Evolutionary conservation across 2,888 invertebrate genomes (phyloP).

Genomic region (Polyploca ridens): DNA sequence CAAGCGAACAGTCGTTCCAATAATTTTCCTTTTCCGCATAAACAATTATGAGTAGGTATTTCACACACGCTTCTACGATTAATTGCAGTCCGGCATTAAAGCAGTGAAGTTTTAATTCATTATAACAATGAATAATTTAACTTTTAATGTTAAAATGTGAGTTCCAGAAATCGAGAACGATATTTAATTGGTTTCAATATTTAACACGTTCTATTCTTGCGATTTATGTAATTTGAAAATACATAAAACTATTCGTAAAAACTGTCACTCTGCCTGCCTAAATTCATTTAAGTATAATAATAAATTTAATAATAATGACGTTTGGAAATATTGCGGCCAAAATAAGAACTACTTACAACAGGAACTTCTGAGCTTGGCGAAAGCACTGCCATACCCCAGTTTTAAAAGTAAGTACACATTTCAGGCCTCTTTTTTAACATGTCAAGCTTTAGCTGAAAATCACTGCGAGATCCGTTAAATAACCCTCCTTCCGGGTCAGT

Average conservation of each 20-base stretch:
- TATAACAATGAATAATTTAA: background rate
- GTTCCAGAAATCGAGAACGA: background rate
- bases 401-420: background rate
- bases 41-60: constrained; percentile 2
- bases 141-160: background rate
- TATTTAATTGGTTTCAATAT: background rate
- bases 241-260: too few species aligned
- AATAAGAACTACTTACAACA: background rate
- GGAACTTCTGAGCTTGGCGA: background rate
- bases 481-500: too few species aligned
- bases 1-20: background rate
- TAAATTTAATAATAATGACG: too few species aligned
- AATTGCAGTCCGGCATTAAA: background rate
- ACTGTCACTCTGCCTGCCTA: too few species aligned
- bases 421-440: too few species aligned
- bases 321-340: background rate
- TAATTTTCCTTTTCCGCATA: constrained; percentile 6
- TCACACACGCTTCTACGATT: constrained; percentile 5
- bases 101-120: background rate
- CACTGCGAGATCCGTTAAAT: too few species aligned
- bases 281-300: too few species aligned
- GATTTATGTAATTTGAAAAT: background rate
- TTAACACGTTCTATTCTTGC: background rate
- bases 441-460: too few species aligned
- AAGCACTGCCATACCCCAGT: background rate